These are phyloP conservation scores for Callionymus lyra DNA, from an alignment of 2,113 vertebrate genomes.

Conservation along the genomic window DNA sequence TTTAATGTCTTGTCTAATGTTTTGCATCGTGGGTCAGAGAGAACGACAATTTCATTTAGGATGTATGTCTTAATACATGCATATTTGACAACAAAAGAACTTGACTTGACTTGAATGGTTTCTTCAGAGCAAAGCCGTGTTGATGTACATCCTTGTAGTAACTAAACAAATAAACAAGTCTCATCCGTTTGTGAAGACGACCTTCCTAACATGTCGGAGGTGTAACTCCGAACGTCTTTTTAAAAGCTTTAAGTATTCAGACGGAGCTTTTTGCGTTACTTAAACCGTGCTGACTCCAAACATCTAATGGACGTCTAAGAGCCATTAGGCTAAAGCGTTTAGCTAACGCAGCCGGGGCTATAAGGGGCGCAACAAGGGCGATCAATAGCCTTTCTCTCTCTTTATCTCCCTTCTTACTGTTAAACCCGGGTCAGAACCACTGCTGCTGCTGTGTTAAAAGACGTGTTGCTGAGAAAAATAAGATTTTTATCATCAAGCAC, in stretches of 20 bases:
- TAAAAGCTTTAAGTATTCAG: slow-evolving; percentile 57
- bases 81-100: too few relatives aligned
- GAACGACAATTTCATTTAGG: too few relatives aligned
- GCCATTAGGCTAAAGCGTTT: slow-evolving; percentile 52
- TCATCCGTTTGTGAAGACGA: slow-evolving; percentile 10
- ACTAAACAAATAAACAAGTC: slow-evolving; percentile 23
- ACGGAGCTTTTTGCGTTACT: slow-evolving; percentile 60
- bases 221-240: slow-evolving; percentile 34
- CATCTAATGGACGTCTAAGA: slow-evolving; percentile 61
- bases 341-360: slow-evolving; percentile 37
- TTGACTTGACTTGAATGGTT: too few relatives aligned
- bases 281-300: slow-evolving; percentile 49
- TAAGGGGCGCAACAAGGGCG: slow-evolving; percentile 35
- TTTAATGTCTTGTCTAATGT: too few relatives aligned
- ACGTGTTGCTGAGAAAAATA: too few relatives aligned
- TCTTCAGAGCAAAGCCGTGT: too few relatives aligned
- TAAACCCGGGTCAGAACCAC: slow-evolving; percentile 31
- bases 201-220: slow-evolving; percentile 22
- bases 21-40: too few relatives aligned
- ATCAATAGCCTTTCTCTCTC: slow-evolving; percentile 43
- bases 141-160: slow-evolving; percentile 1
- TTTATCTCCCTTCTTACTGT: slow-evolving; percentile 23
- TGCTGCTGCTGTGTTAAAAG: slow-evolving; percentile 37
- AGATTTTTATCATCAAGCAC: too few relatives aligned
- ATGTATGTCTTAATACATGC: too few relatives aligned